These are phyloP conservation scores for Erinaceus europaeus DNA, from an alignment of 2,113 vertebrate species.

Conservation along the genomic window DNA sequence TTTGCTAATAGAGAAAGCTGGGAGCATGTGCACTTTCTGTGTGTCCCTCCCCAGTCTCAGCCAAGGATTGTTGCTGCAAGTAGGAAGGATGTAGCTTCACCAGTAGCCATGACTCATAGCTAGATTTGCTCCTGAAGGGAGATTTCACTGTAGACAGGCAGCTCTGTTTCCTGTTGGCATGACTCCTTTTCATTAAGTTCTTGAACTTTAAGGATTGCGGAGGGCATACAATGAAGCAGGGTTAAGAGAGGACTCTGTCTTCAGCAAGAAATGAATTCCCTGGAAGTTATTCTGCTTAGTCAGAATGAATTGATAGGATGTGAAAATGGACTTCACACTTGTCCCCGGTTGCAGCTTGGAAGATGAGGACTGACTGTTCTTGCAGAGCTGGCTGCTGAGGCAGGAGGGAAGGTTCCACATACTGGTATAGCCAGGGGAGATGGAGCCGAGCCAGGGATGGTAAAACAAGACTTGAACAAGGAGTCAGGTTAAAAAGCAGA, in stretches of 20 bases:
- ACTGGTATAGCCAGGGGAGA: neutral
- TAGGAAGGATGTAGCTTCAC: neutral
- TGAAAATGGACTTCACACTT: neutral
- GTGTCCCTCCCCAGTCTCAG: neutral
- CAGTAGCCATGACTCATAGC: neutral
- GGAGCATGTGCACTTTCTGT: neutral
- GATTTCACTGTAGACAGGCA: neutral
- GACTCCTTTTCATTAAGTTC: conserved; percentile 8
- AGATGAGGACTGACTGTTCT: neutral
- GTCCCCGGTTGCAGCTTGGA: neutral
- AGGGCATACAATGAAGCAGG: neutral
- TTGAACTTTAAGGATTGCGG: neutral
- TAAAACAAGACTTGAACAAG: neutral
- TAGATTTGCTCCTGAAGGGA: neutral
- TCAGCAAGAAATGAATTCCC: neutral
- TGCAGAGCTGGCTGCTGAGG: neutral
- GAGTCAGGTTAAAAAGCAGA: neutral
- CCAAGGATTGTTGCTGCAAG: neutral
- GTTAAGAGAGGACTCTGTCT: neutral
- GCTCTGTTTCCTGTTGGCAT: neutral
- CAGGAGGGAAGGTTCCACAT: neutral
- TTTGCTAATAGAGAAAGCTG: neutral
- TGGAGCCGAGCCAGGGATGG: neutral
- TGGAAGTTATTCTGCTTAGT: neutral
- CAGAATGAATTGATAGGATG: neutral